Base-by-base conservation (phyloP, 2,797 vertebrate genomes). In the Catharus ustulatus region DNA sequence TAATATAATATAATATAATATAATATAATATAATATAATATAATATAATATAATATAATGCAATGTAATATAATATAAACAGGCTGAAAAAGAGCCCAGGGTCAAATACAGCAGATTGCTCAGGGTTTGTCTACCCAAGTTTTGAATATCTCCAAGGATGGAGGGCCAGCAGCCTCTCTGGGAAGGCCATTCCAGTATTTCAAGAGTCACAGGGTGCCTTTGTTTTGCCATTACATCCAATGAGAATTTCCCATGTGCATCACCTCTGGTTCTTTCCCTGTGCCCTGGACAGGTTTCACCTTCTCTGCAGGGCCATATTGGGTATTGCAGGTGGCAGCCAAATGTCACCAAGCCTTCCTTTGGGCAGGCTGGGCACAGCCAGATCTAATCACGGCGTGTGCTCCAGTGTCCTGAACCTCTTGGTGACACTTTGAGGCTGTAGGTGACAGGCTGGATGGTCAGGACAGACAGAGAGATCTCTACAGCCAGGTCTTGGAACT, bases 371-470 rank as follows among this genome's bases (percentile, higher is more conserved):
- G 72, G 51, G 36, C 43, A 62, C 81, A 17, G 3, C 8, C 46
- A 91, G 29, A n/a, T n/a, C n/a, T n/a, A n/a, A n/a, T 16, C 40
- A 3, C 3, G 0, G 1, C 12, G 1, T 7, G 7, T 24, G 26
- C 40, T 38, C 10, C 71, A 69, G 13, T 13, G 30, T 14, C 40
- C 29, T 42, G 19, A 62, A 19, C 7, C 9, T 36, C 67, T 32
- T 40, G 43, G 22, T 66, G 30, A 29, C 10, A 2, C 19, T 32
- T 27, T n/a, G 38, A 38, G 38, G 38, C 38, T 38, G 38, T 38
- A 38, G 38, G 38, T 38, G 38, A 38, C 38, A 11, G 38, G 10
- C 38, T 38, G 38, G 38, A 38, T 11, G 38, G 38, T 38, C 11
- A 11, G 10, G 38, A 38, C 38, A n/a, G n/a, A n/a, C n/a, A 38